phyloP scores from a whole-genome alignment of 1,140 invertebrate genomes.

The Druon quercuslanigerum region DNA sequence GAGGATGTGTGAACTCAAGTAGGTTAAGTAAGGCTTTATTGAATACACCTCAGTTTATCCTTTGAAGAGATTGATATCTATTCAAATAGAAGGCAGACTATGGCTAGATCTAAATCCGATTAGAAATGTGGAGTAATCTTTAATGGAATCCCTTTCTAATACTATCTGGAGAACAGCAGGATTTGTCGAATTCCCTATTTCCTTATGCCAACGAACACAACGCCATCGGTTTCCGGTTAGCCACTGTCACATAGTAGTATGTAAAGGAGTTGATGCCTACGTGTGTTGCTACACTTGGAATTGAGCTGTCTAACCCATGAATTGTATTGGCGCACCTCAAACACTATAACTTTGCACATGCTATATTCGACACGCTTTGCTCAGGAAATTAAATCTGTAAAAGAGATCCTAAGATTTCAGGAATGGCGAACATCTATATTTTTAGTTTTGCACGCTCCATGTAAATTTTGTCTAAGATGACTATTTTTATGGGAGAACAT shows the following conservation, averaged over 20 bases:
- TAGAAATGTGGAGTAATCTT: constrained; percentile 27
- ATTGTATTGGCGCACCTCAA: constrained; percentile 15
- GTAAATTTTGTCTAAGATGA: too few species aligned
- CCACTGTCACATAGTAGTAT: constrained; percentile 3
- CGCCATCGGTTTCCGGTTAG: constrained; percentile 18
- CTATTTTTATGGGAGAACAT: too few species aligned
- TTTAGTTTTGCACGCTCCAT: too few species aligned
- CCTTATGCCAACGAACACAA: constrained; percentile 15
- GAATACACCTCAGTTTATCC: neutral
- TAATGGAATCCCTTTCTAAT: constrained; percentile 24
- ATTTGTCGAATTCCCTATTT: constrained; percentile 31
- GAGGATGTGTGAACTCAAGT: too few species aligned
- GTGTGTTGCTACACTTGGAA: constrained; percentile 18
- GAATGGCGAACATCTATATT: too few species aligned
- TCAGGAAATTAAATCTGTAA: neutral
- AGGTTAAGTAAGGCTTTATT: too few species aligned
- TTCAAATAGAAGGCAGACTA: neutral
- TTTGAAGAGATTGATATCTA: neutral
- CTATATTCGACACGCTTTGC: neutral
- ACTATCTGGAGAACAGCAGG: constrained; percentile 3
- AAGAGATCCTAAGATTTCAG: too few species aligned
- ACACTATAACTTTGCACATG: neutral
- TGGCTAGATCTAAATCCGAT: constrained; percentile 5
- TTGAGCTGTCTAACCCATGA: constrained; percentile 14
- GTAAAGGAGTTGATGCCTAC: constrained; percentile 22